phyloP scores from a whole-genome alignment of 1,140 invertebrate species.

The Mamestra configurata region DNA sequence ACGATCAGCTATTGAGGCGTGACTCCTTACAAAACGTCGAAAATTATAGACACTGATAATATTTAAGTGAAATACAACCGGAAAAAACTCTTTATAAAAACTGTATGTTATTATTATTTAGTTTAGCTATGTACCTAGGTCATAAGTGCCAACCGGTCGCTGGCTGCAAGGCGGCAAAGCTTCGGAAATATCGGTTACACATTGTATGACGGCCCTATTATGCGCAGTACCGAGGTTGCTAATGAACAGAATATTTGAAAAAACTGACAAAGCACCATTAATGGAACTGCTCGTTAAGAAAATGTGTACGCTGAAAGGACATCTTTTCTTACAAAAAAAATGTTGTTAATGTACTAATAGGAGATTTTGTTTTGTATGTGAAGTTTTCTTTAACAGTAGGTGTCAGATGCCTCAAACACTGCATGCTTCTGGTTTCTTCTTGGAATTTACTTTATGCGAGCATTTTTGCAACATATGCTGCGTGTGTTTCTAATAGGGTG shows the following conservation, averaged over 20 bases:
- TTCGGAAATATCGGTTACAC: slow-evolving; percentile 49
- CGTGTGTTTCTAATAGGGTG: no score
- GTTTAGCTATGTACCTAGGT: slow-evolving; percentile 53
- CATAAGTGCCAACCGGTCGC: slow-evolving; percentile 45
- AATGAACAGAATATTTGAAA: slow-evolving; percentile 27
- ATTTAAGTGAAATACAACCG: background rate
- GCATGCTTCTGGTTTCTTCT: background rate
- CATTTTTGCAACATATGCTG: no score
- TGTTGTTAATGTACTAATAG: background rate
- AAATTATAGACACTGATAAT: background rate
- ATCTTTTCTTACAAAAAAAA: background rate
- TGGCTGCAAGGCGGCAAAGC: slow-evolving; percentile 12
- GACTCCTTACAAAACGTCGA: no score
- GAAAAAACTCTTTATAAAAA: slow-evolving; percentile 23
- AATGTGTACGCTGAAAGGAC: background rate
- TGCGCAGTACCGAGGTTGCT: background rate
- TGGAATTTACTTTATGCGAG: no score
- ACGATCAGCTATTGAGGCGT: no score
- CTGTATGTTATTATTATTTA: slow-evolving; percentile 61
- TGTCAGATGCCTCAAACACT: background rate
- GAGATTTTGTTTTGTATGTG: background rate
- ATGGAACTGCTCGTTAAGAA: slow-evolving; percentile 34
- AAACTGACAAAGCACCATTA: slow-evolving; percentile 20
- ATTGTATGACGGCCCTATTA: slow-evolving; percentile 30
- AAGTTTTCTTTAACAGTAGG: background rate